These are phyloP conservation scores for Sterna hirundo DNA, from an alignment of 2,113 vertebrate species.

Conservation along the genomic window DNA sequence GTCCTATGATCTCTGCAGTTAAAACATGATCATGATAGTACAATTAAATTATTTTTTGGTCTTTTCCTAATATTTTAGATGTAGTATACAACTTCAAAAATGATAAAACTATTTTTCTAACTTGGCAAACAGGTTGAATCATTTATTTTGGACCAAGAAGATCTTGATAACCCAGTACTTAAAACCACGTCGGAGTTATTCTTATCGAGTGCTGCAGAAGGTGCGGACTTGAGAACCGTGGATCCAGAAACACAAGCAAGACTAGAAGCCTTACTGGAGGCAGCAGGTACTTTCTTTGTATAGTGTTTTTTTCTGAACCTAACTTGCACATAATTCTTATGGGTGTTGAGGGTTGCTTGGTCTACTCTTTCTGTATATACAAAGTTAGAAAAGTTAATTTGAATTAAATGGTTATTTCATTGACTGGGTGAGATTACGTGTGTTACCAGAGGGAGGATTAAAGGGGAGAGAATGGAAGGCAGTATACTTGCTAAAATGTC, in stretches of 20 bases:
- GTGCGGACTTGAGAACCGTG: conserved; percentile 93
- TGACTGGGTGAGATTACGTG: background rate
- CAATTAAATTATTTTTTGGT: background rate
- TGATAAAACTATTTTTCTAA: conserved; percentile 29
- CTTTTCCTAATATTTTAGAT: background rate
- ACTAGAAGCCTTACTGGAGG: conserved; percentile 95
- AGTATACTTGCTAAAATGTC: background rate
- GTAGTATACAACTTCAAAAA: background rate
- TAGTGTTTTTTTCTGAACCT: background rate
- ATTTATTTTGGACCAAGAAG: conserved; percentile 99
- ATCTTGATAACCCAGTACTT: conserved; percentile 97
- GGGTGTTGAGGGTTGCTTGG: background rate
- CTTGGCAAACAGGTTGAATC: conserved; percentile 89
- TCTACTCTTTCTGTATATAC: background rate
- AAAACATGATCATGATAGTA: background rate
- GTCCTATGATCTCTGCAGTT: background rate
- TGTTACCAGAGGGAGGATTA: background rate
- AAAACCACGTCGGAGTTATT: conserved; percentile 98
- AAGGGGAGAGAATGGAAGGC: background rate
- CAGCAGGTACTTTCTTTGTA: conserved; percentile 85
- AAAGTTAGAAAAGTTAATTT: background rate
- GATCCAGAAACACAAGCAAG: conserved; percentile 98
- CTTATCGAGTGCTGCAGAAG: conserved; percentile 93
- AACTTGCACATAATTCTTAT: background rate
- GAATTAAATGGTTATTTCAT: background rate